Evolutionary conservation across 2,113 vertebrate species (phyloP), one percentile per base, ranked within the genome.

Genomic region (Seriola aureovittata): DNA sequence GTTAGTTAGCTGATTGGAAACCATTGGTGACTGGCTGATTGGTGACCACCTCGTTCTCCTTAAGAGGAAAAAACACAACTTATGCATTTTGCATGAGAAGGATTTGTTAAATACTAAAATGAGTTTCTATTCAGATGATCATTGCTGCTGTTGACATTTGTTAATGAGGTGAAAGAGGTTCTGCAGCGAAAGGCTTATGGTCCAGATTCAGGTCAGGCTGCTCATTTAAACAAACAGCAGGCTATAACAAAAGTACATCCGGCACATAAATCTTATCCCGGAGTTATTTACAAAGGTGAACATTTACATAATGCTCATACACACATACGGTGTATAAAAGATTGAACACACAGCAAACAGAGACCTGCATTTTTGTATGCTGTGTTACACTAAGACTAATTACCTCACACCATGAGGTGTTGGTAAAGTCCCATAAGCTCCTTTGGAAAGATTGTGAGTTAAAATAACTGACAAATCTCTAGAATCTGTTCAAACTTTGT

Each of bases 1-100:
- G 80, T 83, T 74, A 81, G 84, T 91, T 86, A 75, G 80, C 59
- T 32, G 63, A 78, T 34, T 66, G 48, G 64, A 82, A 71, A 80
- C 44, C 42, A 54, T 29, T 29, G 34, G 65, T 85, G 63, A 55
- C 32, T 78, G 29, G 29, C 29, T 29, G 29, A 29, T 29, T 59
- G 19, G 40, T 42, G 40, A 16, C 36, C 48, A 36, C 36, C 25
- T 23, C 4, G 1, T 32, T 67, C 21, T 17, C 48, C 42, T 62
- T 46, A 62, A 78, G 40, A 40, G 54, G 19, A 52, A 79, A 75
- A 70, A 34, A 25, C 38, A 14, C 40, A 48, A 11, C 25, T 8
- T 8, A 3, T 71, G 8, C 11, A 16, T 60, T 50, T 32, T 34
- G 23, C 25, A 34, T 36, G 17, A 67, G 25, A 19, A n/a, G 34